A percentile compares a stretch with the other conserved stretches of the same genome.
phyloP scores from a whole-genome alignment of 1,140 invertebrate species.

The Saccostrea glomerata region DNA sequence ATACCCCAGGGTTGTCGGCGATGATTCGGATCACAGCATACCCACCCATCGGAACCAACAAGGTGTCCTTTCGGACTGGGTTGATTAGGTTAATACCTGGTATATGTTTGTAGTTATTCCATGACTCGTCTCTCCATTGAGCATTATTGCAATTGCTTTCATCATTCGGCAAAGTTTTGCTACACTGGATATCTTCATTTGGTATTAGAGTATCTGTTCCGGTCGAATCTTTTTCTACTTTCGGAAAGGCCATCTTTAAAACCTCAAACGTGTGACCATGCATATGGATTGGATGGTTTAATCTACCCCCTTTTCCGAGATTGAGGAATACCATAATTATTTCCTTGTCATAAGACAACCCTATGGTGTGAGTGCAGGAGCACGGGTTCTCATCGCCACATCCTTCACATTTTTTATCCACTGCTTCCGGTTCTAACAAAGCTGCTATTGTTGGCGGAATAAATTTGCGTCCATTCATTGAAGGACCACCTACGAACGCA shows the following conservation, averaged over 20 bases:
- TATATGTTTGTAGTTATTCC: conserved; percentile 53
- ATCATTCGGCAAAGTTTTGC: neutral
- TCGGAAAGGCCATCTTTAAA: conserved; percentile 80
- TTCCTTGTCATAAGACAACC: conserved; percentile 40
- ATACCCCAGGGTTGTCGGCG: conserved; percentile 84
- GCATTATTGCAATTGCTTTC: conserved; percentile 57
- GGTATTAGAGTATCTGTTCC: conserved; percentile 68
- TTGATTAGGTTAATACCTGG: conserved; percentile 76
- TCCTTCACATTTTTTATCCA: neutral
- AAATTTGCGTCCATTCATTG: neutral
- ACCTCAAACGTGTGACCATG: conserved; percentile 88
- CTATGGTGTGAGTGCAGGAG: conserved; percentile 45
- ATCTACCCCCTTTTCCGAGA: conserved; percentile 82
- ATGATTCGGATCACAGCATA: conserved; percentile 85
- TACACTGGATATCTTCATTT: conserved; percentile 61
- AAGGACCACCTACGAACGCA: neutral
- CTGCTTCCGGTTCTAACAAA: conserved; percentile 54
- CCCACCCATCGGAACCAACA: conserved; percentile 85
- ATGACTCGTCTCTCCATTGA: conserved; percentile 58
- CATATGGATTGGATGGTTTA: conserved; percentile 85
- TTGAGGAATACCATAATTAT: conserved; percentile 65
- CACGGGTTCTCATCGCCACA: conserved; percentile 59
- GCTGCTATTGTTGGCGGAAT: conserved; percentile 54
- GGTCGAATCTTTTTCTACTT: conserved; percentile 38
- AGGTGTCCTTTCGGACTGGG: conserved; percentile 85